Evolutionary conservation across 1,140 invertebrate genomes (phyloP).

Genomic region (Cydia fagiglandana): DNA sequence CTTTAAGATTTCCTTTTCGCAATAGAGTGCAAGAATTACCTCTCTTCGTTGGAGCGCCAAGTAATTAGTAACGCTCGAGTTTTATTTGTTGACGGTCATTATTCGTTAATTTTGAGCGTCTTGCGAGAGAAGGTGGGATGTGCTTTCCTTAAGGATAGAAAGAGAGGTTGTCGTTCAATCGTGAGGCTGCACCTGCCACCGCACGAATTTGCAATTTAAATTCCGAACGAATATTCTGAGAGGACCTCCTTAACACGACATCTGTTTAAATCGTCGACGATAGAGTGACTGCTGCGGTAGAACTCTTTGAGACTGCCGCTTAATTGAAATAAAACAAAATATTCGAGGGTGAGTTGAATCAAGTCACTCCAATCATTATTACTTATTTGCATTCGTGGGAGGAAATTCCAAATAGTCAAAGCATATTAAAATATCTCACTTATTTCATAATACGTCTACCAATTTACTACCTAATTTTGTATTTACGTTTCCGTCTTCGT

Average conservation of each 20-base stretch:
- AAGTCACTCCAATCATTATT: slow-evolving; percentile 24
- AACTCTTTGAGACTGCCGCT: slow-evolving; percentile 74
- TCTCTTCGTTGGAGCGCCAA: slow-evolving; percentile 69
- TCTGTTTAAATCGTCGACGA: slow-evolving; percentile 79
- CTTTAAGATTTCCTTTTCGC: slow-evolving; percentile 69
- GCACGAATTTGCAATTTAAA: slow-evolving; percentile 80
- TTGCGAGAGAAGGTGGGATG: slow-evolving; percentile 47
- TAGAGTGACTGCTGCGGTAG: slow-evolving; percentile 71
- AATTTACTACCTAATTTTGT: background rate
- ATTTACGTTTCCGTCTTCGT: background rate
- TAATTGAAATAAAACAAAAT: slow-evolving; percentile 78
- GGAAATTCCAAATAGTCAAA: background rate
- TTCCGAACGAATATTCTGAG: slow-evolving; percentile 74
- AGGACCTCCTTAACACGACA: slow-evolving; percentile 80
- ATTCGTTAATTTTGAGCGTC: slow-evolving; percentile 74
- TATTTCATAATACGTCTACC: slow-evolving; percentile 30
- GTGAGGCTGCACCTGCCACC: slow-evolving; percentile 71
- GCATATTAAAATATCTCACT: background rate
- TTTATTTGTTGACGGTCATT: slow-evolving; percentile 80
- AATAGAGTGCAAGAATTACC: slow-evolving; percentile 77
- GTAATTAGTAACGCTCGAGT: slow-evolving; percentile 80
- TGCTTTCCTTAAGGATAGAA: slow-evolving; percentile 45
- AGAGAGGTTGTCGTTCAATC: slow-evolving; percentile 61
- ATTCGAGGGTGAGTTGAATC: slow-evolving; percentile 42
- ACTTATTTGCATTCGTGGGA: slow-evolving; percentile 32